A percentile compares a stretch with the other conserved stretches of the same genome.
These are phyloP conservation scores for Megaleporinus macrocephalus DNA, from an alignment of 2,113 vertebrate genomes.

Conservation along the genomic window DNA sequence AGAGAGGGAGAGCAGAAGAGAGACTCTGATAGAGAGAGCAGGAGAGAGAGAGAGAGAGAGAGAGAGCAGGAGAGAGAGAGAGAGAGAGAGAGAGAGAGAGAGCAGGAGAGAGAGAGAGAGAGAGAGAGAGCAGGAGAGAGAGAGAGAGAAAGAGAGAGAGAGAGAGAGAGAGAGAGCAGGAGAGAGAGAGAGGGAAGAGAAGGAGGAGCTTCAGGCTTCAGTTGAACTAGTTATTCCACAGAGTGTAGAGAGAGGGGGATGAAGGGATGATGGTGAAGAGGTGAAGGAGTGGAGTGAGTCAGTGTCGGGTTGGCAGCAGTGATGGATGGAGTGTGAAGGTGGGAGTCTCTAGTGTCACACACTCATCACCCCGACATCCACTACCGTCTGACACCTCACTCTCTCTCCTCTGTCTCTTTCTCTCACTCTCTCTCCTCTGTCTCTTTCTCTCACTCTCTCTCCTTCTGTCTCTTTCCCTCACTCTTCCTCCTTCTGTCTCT, in stretches of 20 bases:
- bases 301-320: too few species aligned
- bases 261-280: neutral
- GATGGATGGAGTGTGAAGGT: too few species aligned
- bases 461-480: too few species aligned
- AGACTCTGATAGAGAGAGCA: neutral
- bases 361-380: neutral
- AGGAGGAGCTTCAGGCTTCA: too few species aligned
- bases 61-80: slow-evolving; percentile 35
- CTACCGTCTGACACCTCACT: neutral
- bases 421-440: slow-evolving; percentile 10
- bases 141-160: neutral
- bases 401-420: neutral
- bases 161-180: too few species aligned
- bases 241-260: neutral
- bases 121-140: neutral
- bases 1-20: slow-evolving; percentile 28
- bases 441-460: slow-evolving; percentile 21
- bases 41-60: too few species aligned
- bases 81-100: too few species aligned
- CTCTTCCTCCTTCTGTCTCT: too few species aligned
- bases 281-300: too few species aligned
- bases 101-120: too few species aligned
- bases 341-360: slow-evolving; percentile 4
- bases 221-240: too few species aligned
- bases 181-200: slow-evolving; percentile 26